These are phyloP conservation scores for Takifugu rubripes DNA, from an alignment of 2,797 vertebrate genomes.

Conservation along the genomic window DNA sequence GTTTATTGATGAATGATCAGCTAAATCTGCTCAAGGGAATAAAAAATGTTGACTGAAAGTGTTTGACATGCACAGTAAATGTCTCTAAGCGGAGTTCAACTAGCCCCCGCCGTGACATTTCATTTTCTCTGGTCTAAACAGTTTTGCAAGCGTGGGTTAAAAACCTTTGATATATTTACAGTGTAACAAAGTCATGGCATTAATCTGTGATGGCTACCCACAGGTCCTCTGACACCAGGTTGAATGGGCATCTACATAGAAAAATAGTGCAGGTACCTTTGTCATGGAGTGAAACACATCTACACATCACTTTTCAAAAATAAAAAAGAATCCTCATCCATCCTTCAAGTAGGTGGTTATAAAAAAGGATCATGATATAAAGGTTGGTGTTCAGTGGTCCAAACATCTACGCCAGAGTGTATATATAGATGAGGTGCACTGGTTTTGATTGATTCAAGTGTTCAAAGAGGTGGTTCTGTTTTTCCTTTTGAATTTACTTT, in stretches of 20 bases:
- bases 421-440: constrained; percentile 17
- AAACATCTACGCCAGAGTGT: constrained; percentile 15
- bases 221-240: constrained; percentile 22
- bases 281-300: constrained; percentile 43
- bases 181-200: constrained; percentile 47
- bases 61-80: not conserved
- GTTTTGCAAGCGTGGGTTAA: too few species aligned
- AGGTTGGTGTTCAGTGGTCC: constrained; percentile 32
- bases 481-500: constrained; percentile 11
- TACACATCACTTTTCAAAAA: constrained; percentile 55
- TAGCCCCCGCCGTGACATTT: not conserved
- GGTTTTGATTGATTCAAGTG: constrained; percentile 37
- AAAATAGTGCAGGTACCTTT: constrained; percentile 47
- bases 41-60: constrained; percentile 12
- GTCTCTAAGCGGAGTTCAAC: constrained; percentile 14
- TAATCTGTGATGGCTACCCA: constrained; percentile 24
- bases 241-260: constrained; percentile 42
- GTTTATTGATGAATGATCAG: constrained; percentile 42
- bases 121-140: constrained; percentile 6
- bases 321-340: constrained; percentile 30
- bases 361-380: constrained; percentile 46
- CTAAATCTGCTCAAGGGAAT: constrained; percentile 7
- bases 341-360: constrained; percentile 44
- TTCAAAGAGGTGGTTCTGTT: constrained; percentile 39
- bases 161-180: constrained; percentile 60